Base-by-base conservation (phyloP, 2,797 vertebrate genomes). In the Nannoperca australis region DNA sequence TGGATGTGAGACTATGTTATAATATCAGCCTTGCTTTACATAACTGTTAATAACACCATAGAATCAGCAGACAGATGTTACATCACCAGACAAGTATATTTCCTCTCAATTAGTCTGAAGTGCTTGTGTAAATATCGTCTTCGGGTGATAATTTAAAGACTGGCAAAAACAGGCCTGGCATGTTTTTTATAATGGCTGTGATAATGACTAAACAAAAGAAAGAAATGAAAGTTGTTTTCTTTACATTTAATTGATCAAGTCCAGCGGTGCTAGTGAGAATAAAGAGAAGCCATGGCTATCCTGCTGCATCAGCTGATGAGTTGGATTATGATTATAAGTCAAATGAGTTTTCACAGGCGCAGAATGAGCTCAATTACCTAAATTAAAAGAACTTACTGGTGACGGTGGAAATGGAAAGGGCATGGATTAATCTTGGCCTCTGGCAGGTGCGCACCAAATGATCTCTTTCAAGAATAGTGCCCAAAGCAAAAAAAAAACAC, bases 291-390 rank as follows among this genome's bases (percentile, higher is more conserved):
- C 3, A n/a, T 4, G 15, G 54, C 81, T 85, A 71, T 80, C 64
- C 67, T 14, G 44, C 74, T 55, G 50, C 67, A 73, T 76, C 70
- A 56, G 78, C 84, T 74, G 79, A 87, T 71, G 42, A 80, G 69
- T 83, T 30, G 67, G 81, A 82, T 80, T 76, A 80, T 88, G 85
- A 89, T 90, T 85, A 75, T 82, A 74, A 85, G 79, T 79, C 67
- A 82, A 86, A 89, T 82, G 72, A 85, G 76, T 85, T 88, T 89
- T 78, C 85, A 79, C 77, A 72, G 76, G 62, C 44, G 63, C 60
- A 72, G 64, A 91, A 85, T 82, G 84, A 89, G 77, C 86, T 83
- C 76, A 78, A 81, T 90, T 89, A 89, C 80, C 67, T 76, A 66
- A 70, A 78, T 88, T 85, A 86, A 87, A 88, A 78, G 71, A 68